Conservation (phyloP, 2,113 vertebrate species). For the Camarhynchus parvulus region DNA sequence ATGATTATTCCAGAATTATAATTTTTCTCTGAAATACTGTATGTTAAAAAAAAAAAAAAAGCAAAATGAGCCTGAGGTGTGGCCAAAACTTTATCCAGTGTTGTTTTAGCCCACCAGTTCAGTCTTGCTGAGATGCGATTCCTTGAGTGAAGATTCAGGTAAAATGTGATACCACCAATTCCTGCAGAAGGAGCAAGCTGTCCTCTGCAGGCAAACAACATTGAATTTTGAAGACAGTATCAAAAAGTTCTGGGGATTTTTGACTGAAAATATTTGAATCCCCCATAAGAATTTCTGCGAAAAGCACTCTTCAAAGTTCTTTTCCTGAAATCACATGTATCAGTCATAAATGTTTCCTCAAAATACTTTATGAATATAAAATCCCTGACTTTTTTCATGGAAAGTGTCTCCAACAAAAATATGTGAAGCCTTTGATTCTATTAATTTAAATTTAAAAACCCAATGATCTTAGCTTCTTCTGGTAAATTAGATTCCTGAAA, state of each 20-base stretch:
- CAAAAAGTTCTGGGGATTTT: accelerated
- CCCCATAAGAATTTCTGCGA: accelerated
- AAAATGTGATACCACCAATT: neutral
- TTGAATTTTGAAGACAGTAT: neutral
- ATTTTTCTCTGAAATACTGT: neutral
- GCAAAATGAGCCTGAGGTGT: neutral
- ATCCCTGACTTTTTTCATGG: neutral
- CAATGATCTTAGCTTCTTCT: neutral
- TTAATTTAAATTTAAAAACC: neutral
- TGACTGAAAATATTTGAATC: neutral
- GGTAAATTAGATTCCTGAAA: neutral
- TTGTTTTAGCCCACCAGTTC: neutral
- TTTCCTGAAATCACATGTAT: neutral
- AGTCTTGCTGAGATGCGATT: neutral
- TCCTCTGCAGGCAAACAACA: neutral
- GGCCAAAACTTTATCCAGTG: neutral
- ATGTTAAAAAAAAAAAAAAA: neutral
- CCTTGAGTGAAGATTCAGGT: neutral
- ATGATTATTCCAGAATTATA: neutral
- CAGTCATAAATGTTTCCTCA: neutral
- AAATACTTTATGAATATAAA: neutral
- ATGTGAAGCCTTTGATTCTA: neutral
- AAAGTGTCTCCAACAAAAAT: neutral
- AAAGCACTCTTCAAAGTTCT: neutral
- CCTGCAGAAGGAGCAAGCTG: neutral